Evolutionary conservation across 2,888 invertebrate genomes (phyloP), one percentile per base, ranked within the genome.

Genomic region (Candidula unifasciata): DNA sequence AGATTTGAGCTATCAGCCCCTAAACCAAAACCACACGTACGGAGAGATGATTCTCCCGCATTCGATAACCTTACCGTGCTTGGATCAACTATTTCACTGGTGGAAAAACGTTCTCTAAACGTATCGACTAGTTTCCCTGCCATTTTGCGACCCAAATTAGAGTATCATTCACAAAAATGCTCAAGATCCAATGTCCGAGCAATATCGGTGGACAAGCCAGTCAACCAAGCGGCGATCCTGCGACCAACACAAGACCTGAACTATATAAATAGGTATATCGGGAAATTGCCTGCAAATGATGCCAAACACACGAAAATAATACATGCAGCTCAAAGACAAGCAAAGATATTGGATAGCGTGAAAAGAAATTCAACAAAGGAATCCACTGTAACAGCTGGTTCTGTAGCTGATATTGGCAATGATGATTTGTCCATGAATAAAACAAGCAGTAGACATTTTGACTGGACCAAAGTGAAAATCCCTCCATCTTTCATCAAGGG

Each of bases 401-500:
- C 60, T 77, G 21, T n/a, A 30, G 44, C 44, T 18, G 60, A 77
- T 60, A 27, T 77, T 18, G 30, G 60, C 3, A 35, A 77, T 27
- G 77, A 77, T 21, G 21, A 74, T 8, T 24, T 16, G 52, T 30
- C 10, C 3, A 24, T 18, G 21, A 33, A 37, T 27, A n/a, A 35
- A 37, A 16, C 16, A 60, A 24, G 33, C 10, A 33, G 24, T 35
- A 13, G 30, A 35, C 33, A 33, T 24, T 79, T 79, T 66, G 24
- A n/a, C 8, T 79, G 79, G 79, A 66, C 66, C 16, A 66, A 66
- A 30, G 21, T 79, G 0, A 44, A 27, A 54, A 44, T 66, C 16
- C 79, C 79, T 3, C 79, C 79, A 10, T 18, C 79, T 35, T 79
- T 79, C 33, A 35, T 1, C 0, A 74, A 74, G 24, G 33, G 10